Evolutionary conservation across 2,888 invertebrate genomes (phyloP), one percentile per base, ranked within the genome.

Genomic region (Gari tellinella): DNA sequence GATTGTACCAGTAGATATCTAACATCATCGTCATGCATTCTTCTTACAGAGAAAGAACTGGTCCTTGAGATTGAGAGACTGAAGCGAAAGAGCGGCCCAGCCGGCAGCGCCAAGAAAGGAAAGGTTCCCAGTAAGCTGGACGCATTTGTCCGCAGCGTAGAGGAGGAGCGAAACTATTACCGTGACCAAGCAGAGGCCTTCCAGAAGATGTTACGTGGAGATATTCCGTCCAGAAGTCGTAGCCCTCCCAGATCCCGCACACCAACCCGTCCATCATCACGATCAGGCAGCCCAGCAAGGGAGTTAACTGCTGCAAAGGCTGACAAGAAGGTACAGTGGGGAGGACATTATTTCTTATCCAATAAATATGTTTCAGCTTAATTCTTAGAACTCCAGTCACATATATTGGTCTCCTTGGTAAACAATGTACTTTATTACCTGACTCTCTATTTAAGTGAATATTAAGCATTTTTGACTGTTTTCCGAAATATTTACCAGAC

Each of bases 21-120:
- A 8, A 19, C 43, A 19, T 4, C 5, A 4, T 43, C 12, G 5
- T 43, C 19, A 19, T 19, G 19, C 12, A 17, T 14, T 43, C 12
- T 52, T n/a, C 53, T 65, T 74, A n/a, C 86, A 92, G 92, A 92
- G 65, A 87, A 89, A 73, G 92, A 91, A 60, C 84, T 92, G 10
- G 90, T 92, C n/a, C 77, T 91, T 23, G 92, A 92, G 72, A 88
- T 92, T n/a, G 91, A 92, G 67, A 84, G 90, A 46, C 79, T 92
- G 25, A 91, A 91, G 66, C 84, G 86, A 26, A 88, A 86, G 75
- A 90, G 87, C 70, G 88, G 88, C 0, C 84, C 87, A 14, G 78
- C 73, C 12, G 88, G 86, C 41, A 83, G 84, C 10, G 55, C 72
- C 31, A 88, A 88, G 75, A 87, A 87, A 43, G 78, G 81, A 21